Base-by-base conservation (phyloP, 2,888 invertebrate species). In the Automeris io region DNA sequence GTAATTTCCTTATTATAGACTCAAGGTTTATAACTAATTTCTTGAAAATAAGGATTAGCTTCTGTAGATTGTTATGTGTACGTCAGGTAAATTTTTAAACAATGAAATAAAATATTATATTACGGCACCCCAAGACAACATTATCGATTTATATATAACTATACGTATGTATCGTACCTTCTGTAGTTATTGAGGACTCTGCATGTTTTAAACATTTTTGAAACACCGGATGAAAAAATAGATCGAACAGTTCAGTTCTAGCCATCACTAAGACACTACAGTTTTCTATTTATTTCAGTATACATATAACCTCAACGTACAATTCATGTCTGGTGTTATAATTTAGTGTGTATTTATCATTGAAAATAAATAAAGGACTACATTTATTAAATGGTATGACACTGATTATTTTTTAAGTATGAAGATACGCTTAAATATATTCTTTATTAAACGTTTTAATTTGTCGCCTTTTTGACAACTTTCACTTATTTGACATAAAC, bases 181-280 rank as follows among this genome's bases (percentile, higher is more conserved):
- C 87, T 22, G 65, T 52, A 34, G 65, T 52, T 42, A 73, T 54
- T 35, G 71, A 61, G 41, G 78, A 69, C 61, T 87, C 87, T 9
- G 82, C 87, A 63, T 87, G 86, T 63, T 74, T 79, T 52, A 88
- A 70, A 59, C 87, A 88, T 70, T 87, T 87, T 79, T 87, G 87
- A 54, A 88, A 88, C 44, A 88, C 77, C 41, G 87, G 87, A 64
- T 88, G 86, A 45, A 88, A 88, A 69, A 87, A 88, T 47, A 87
- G 69, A 72, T 87, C 87, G 55, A 87, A 87, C 50, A 87, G 67
- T 59, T 87, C 87, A 57, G 81, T 85, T 61, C 80, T 76, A 63
- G 86, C 85, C 87, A 87, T 87, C 47, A 57, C 53, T 52, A 53
- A 54, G n/a, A n/a, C 66, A 75, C 50, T 71, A 52, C 59, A 70